Evolutionary conservation across 1,140 invertebrate genomes (phyloP).

Genomic region (Leptopilina boulardi): DNA sequence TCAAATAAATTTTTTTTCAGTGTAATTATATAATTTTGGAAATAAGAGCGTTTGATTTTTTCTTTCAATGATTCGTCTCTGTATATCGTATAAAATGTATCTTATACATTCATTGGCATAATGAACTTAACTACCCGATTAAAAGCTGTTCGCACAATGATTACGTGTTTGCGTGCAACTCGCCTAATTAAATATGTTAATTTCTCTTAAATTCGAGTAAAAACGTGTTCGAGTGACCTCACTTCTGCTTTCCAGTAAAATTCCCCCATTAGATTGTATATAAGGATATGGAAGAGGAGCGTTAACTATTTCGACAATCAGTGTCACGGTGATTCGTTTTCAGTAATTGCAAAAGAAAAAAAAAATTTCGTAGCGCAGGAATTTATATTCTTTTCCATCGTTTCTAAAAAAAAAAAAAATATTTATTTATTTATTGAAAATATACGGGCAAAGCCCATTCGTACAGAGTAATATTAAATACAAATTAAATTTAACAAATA

Average conservation of each 20-base stretch:
- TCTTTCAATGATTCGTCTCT: background rate
- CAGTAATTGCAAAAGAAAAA: background rate
- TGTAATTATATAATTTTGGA: no score
- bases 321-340: background rate
- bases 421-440: no score
- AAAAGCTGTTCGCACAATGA: conserved; percentile 18
- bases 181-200: conserved; percentile 61
- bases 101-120: background rate
- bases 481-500: no score
- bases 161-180: conserved; percentile 34
- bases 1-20: no score
- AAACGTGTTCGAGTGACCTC: conserved; percentile 27
- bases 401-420: background rate
- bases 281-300: background rate
- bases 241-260: background rate
- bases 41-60: background rate
- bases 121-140: background rate
- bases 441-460: no score
- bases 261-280: background rate
- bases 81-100: background rate
- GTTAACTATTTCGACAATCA: conserved; percentile 7
- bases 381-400: conserved; percentile 2
- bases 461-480: no score
- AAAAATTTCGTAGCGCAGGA: conserved; percentile 5
- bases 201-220: conserved; percentile 45